Evolutionary conservation across 2,113 vertebrate species (phyloP).

Genomic region (Gnathochromis pfefferi): DNA sequence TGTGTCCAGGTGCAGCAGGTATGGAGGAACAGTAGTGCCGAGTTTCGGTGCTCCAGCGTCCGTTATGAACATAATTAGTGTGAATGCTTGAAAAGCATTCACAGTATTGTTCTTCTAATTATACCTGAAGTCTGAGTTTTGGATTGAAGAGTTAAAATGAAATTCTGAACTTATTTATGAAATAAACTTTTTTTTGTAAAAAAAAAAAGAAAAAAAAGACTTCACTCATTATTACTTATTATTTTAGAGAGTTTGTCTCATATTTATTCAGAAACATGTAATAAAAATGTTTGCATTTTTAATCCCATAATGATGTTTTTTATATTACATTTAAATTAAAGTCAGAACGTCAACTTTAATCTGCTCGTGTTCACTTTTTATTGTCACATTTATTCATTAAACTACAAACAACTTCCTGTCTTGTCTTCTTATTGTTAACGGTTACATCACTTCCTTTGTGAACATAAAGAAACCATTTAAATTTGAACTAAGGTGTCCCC

Average conservation of each 20-base stretch:
- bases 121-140: background rate
- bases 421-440: background rate
- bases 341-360: background rate
- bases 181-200: background rate
- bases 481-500: background rate
- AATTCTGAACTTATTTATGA: background rate
- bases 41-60: background rate
- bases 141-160: background rate
- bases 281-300: background rate
- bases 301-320: background rate
- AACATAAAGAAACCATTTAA: background rate
- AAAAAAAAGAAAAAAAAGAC: no score
- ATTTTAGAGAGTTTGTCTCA: background rate
- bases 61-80: background rate
- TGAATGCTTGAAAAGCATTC: no score
- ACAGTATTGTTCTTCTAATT: no score
- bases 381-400: background rate
- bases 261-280: background rate
- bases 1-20: background rate
- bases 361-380: background rate
- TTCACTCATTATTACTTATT: background rate
- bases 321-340: background rate
- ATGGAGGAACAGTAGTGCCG: background rate
- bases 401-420: background rate
- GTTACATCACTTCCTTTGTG: background rate